Evolutionary conservation across 1,140 invertebrate species (phyloP), one percentile per base, ranked within the genome.

Genomic region (Cryptotermes secundus): DNA sequence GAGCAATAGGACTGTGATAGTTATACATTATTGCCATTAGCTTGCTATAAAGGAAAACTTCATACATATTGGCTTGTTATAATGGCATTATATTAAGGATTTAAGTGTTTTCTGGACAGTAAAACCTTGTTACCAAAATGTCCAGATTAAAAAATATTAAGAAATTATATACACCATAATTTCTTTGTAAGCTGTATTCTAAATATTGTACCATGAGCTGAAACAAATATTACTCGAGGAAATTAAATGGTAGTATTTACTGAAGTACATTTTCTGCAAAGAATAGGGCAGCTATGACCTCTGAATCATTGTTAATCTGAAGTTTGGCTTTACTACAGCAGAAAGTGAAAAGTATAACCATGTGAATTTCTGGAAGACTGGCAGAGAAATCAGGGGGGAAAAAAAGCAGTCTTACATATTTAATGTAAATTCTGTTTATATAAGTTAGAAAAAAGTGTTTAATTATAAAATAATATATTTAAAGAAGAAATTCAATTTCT

Each of bases 31-130:
- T 72, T 14, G 59, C 59, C 4, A 49, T 19, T 49, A 72, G 31
- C 59, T 26, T 72, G 6, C n/a, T 72, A 10, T n/a, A 72, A 31
- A n/a, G 9, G 26, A 26, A n/a, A 72, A n/a, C 31, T 72, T 72
- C 59, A n/a, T 14, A 72, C 31, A n/a, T 72, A 14, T 72, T 31
- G 26, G 31, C n/a, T 72, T 31, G 26, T 72, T 31, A 72, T 26
- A 59, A 59, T 31, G 59, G 59, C 59, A 72, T 72, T 72, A 72
- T 72, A n/a, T 72, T 72, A n/a, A 72, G 31, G 59, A 72, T 72
- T 72, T 72, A 72, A 72, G 3, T 31, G 59, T 72, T 72, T n/a
- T 72, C 26, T 72, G n/a, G 26, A 72, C 59, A 72, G 59, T 72
- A 72, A 72, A 72, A 72, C 59, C 59, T 72, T 72, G 59, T 72